These are phyloP conservation scores for Microctonus brassicae DNA, from an alignment of 2,888 invertebrate species.

Conservation along the genomic window DNA sequence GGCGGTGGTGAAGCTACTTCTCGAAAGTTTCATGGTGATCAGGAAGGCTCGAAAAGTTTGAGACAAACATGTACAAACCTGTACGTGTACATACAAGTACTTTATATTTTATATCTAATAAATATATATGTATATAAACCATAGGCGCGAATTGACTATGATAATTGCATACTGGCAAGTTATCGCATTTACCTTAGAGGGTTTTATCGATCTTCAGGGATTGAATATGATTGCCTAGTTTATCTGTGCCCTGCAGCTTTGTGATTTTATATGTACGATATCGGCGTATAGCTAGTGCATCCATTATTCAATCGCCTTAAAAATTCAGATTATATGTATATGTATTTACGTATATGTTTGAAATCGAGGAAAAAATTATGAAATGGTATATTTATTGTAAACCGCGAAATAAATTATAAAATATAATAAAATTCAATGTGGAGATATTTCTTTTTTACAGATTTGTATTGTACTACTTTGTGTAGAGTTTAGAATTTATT, in stretches of 20 bases:
- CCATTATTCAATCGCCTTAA: background rate
- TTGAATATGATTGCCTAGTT: conserved; percentile 18
- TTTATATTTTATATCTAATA: too few species aligned
- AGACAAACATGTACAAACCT: background rate
- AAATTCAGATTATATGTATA: background rate
- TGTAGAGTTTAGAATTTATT: too few species aligned
- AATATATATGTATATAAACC: background rate
- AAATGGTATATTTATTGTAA: background rate
- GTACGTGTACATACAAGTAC: too few species aligned
- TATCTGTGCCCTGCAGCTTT: background rate
- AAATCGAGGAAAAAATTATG: background rate
- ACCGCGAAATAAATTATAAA: too few species aligned
- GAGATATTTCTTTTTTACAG: too few species aligned
- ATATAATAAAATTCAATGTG: too few species aligned
- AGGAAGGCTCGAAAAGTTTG: background rate
- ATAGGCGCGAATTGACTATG: background rate
- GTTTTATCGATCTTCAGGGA: conserved; percentile 15
- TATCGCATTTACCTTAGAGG: background rate
- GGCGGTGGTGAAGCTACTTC: background rate
- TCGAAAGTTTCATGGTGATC: background rate
- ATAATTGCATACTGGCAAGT: background rate
- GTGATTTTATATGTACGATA: background rate
- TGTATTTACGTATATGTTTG: background rate
- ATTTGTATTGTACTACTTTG: too few species aligned
- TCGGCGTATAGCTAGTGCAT: background rate